These are phyloP conservation scores for Corydoras maculifer DNA, from an alignment of 2,113 vertebrate species.

Conservation along the genomic window DNA sequence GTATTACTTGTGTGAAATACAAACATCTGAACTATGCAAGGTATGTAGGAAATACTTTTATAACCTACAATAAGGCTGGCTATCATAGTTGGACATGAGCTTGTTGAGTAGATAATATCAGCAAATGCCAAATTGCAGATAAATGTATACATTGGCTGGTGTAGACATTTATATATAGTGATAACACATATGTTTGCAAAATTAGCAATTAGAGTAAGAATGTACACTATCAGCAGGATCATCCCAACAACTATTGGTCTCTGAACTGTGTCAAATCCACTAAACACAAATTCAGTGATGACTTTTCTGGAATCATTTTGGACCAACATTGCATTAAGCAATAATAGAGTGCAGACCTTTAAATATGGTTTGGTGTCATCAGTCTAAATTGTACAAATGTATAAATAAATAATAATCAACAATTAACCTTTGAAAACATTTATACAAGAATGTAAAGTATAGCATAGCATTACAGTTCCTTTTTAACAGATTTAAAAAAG, in stretches of 20 bases:
- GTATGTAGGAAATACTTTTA: slow-evolving; percentile 30
- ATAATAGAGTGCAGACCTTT: neutral
- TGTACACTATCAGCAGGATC: slow-evolving; percentile 22
- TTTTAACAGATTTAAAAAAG: no score
- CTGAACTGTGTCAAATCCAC: slow-evolving; percentile 34
- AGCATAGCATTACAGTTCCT: no score
- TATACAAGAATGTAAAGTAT: no score
- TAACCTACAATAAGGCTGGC: slow-evolving; percentile 26
- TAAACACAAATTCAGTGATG: slow-evolving; percentile 34
- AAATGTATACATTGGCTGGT: slow-evolving; percentile 48
- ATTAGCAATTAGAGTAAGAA: slow-evolving; percentile 27
- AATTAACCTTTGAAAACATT: no score
- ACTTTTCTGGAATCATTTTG: slow-evolving; percentile 22
- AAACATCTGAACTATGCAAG: slow-evolving; percentile 43
- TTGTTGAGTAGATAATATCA: slow-evolving; percentile 35
- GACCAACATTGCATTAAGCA: slow-evolving; percentile 17
- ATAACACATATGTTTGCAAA: slow-evolving; percentile 35
- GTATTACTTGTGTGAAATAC: neutral
- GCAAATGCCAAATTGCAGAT: slow-evolving; percentile 43
- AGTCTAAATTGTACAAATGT: no score
- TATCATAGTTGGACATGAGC: slow-evolving; percentile 39
- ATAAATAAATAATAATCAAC: no score
- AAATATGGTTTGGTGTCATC: no score
- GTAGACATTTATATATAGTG: slow-evolving; percentile 34
- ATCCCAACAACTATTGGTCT: slow-evolving; percentile 33